A percentile compares a stretch with the other conserved stretches of the same genome.
These are phyloP conservation scores for Heterodera carotae DNA, from an alignment of 1,140 invertebrate species.

Conservation along the genomic window DNA sequence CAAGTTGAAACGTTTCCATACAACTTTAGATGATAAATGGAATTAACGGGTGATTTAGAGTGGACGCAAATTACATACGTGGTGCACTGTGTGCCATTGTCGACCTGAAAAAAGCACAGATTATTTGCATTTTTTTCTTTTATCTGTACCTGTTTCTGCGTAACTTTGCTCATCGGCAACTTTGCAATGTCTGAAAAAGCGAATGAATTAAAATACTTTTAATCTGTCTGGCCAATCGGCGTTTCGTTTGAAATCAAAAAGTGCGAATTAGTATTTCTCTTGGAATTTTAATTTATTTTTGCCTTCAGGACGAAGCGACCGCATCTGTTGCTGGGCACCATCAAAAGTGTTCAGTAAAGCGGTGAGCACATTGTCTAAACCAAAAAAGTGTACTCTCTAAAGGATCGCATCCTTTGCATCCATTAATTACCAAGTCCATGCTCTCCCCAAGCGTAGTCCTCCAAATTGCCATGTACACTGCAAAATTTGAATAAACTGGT, in stretches of 20 bases:
- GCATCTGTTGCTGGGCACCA: too few relatives aligned
- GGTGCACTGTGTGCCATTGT: background rate
- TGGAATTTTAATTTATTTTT: background rate
- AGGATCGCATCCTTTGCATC: background rate
- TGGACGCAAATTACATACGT: background rate
- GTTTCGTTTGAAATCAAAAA: too few relatives aligned
- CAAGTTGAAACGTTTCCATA: constrained; percentile 12
- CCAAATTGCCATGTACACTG: constrained; percentile 28
- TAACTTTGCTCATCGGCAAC: background rate
- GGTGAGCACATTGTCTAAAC: background rate
- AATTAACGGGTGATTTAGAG: too few relatives aligned
- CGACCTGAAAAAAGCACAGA: too few relatives aligned
- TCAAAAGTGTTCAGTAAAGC: background rate
- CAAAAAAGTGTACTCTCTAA: background rate
- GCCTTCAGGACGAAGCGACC: background rate
- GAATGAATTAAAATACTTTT: background rate
- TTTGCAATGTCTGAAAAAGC: background rate
- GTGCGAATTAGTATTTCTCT: too few relatives aligned
- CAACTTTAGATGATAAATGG: constrained; percentile 10
- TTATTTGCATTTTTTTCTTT: too few relatives aligned
- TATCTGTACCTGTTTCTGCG: background rate
- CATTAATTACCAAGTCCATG: constrained; percentile 12
- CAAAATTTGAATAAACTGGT: too few relatives aligned
- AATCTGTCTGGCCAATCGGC: too few relatives aligned
- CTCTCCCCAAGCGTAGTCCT: constrained; percentile 33